Base-by-base conservation (phyloP, 2,888 invertebrate genomes). In the Megaustenia siamemsis region DNA sequence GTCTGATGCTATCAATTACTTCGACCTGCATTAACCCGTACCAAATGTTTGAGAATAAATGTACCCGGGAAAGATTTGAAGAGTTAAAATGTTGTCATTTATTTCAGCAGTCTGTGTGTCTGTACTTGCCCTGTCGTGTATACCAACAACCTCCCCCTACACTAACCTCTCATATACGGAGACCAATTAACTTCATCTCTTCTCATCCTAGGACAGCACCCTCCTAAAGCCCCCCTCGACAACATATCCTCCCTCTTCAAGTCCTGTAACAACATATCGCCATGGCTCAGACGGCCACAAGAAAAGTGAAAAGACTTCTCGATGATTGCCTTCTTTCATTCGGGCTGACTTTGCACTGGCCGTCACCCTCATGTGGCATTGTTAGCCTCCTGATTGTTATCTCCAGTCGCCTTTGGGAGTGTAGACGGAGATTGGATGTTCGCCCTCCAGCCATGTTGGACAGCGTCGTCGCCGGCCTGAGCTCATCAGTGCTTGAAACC, bases 321-420 rank as follows among this genome's bases (percentile, higher is more conserved):
- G 28, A 71, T 71, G 71, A 71, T 71, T 71, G 45, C 24, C 2
- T 78, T n/a, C 78, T 28, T 78, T 63, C 38, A 43, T 40, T 24
- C 43, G 15, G 21, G 18, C 63, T 78, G 60, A 43, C 63, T 71
- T 71, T 71, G 1, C 43, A 43, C 71, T 71, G 10, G n/a, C 45
- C 24, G 43, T 24, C 43, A 21, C 43, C 71, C 43, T 71, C 71
- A 71, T 8, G n/a, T 3, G n/a, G 40, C 43, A 45, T 71, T 43
- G 71, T 71, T 71, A 24, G 10, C 40, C 28, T 43, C n/a, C 43
- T 15, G 71, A 71, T 71, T 43, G 43, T 43, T 28, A 71, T 71
- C 71, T 40, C 71, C n/a, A 12, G 71, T 45, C 71, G 43, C 71
- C 71, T 71, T 43, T 12, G 28, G 71, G 6, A n/a, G n/a, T 43